Evolutionary conservation across 2,888 invertebrate genomes (phyloP).

Genomic region (Epirrhoe alternata): DNA sequence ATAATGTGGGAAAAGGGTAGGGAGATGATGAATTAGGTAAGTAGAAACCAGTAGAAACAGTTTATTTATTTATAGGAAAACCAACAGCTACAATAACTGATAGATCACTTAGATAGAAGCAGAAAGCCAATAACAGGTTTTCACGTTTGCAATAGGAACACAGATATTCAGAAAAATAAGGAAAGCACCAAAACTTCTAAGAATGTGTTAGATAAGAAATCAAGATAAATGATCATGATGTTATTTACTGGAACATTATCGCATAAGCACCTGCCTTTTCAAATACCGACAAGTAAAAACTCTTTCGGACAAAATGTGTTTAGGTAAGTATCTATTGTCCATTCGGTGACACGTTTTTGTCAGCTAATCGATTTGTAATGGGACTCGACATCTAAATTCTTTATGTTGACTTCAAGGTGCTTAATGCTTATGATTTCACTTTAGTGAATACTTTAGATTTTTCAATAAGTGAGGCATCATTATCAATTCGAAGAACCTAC

Average conservation of each 20-base stretch:
- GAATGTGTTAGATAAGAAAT: neutral
- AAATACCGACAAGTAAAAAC: neutral
- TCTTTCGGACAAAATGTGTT: neutral
- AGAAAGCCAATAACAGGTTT: too few species aligned
- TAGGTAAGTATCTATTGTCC: neutral
- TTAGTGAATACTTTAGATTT: too few species aligned
- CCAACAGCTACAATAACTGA: too few species aligned
- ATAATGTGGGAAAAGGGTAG: too few species aligned
- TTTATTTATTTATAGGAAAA: too few species aligned
- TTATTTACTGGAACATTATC: too few species aligned
- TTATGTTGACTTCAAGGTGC: neutral
- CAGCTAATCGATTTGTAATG: slow-evolving; percentile 38
- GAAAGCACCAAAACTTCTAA: neutral
- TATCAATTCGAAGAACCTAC: too few species aligned
- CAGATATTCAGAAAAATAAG: neutral
- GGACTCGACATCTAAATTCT: neutral
- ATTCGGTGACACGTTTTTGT: slow-evolving; percentile 19
- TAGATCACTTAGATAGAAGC: too few species aligned
- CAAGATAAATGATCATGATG: neutral
- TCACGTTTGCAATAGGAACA: neutral
- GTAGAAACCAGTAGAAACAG: too few species aligned
- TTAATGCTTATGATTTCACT: neutral
- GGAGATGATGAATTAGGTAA: too few species aligned
- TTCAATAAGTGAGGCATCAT: too few species aligned
- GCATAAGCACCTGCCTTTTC: neutral